Conservation (phyloP, 1,140 invertebrate genomes). For the Papilio dardanus region DNA sequence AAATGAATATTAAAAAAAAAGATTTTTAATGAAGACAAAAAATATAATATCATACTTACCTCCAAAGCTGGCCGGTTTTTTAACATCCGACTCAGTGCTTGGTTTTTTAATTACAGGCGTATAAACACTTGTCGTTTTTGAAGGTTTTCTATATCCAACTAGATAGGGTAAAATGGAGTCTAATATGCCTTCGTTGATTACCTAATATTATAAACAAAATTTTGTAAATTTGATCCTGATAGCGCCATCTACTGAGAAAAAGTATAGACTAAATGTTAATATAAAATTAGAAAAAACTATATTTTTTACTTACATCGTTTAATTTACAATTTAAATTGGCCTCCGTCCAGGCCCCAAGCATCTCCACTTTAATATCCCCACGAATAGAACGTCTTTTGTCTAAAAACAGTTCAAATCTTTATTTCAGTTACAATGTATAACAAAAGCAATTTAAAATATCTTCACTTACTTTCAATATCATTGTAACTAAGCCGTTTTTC, state of each 20-base stretch:
- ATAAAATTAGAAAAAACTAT: conserved; percentile 13
- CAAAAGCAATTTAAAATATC: conserved; percentile 23
- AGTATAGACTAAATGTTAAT: neutral
- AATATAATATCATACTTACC: conserved; percentile 50
- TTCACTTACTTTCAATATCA: conserved; percentile 67
- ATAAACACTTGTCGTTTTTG: conserved; percentile 77
- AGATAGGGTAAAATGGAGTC: conserved; percentile 90
- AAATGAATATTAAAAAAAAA: conserved; percentile 9
- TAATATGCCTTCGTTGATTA: conserved; percentile 89
- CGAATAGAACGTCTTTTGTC: conserved; percentile 56
- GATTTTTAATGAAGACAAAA: neutral
- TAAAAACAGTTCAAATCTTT: conserved; percentile 43
- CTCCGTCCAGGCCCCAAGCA: conserved; percentile 78
- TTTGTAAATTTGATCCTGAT: neutral
- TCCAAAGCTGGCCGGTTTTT: conserved; percentile 81
- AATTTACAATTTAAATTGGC: conserved; percentile 77
- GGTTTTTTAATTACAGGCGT: conserved; percentile 83
- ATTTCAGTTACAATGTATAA: conserved; percentile 1
- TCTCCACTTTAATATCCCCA: conserved; percentile 68
- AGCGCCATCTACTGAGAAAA: conserved; percentile 45
- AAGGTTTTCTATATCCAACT: conserved; percentile 80
- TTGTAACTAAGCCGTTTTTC: conserved; percentile 70
- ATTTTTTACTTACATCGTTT: conserved; percentile 63
- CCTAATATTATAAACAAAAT: conserved; percentile 77
- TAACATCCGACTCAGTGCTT: conserved; percentile 67